Conservation (phyloP, 2,797 vertebrate genomes). For the Sebastes steindachneri region DNA sequence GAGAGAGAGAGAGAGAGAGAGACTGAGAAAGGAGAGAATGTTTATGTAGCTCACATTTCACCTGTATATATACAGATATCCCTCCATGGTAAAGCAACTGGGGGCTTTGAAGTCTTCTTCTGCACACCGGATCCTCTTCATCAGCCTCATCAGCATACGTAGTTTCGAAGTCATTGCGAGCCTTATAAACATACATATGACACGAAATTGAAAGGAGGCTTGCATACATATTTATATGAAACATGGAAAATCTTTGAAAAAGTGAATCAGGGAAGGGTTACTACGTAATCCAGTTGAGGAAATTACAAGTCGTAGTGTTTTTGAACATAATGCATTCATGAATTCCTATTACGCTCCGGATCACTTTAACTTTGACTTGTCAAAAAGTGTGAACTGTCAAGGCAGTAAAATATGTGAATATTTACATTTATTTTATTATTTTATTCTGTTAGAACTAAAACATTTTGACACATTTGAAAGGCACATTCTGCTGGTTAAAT, state of each 20-base stretch:
- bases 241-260: background rate
- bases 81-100: conserved; percentile 96
- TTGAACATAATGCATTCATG: too few relatives aligned
- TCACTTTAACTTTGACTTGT: too few relatives aligned
- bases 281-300: too few relatives aligned
- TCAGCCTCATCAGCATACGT: conserved; percentile 96
- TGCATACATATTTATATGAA: background rate
- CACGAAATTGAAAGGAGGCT: background rate
- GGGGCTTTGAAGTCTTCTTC: conserved; percentile 94
- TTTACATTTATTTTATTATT: too few relatives aligned
- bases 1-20: background rate
- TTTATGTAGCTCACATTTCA: conserved; percentile 89
- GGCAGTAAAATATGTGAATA: too few relatives aligned
- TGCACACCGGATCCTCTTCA: conserved; percentile 96
- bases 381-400: too few relatives aligned
- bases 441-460: too few relatives aligned
- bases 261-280: too few relatives aligned
- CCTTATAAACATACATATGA: conserved; percentile 79
- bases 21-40: background rate
- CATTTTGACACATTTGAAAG: too few relatives aligned
- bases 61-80: conserved; percentile 93
- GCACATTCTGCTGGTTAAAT: too few relatives aligned
- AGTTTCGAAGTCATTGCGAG: conserved; percentile 98
- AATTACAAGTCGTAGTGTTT: too few relatives aligned
- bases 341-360: too few relatives aligned